These are phyloP conservation scores for Dryobotodes eremita DNA, from an alignment of 2,888 invertebrate species.

Conservation along the genomic window DNA sequence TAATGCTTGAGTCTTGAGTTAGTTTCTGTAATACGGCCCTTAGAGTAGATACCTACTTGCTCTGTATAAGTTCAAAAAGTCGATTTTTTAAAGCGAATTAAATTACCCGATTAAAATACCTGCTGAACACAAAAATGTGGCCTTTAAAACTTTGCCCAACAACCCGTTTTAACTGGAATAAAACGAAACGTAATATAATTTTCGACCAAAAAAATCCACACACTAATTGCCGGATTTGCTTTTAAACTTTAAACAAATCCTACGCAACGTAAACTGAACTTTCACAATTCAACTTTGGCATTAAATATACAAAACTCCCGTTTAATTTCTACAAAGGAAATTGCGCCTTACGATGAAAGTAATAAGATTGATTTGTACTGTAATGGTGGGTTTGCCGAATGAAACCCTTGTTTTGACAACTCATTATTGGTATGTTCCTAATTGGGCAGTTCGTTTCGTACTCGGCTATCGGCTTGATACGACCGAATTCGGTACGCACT, in stretches of 20 bases:
- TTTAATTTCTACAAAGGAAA: conserved; percentile 61
- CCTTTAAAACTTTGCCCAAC: conserved; percentile 47
- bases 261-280: conserved; percentile 84
- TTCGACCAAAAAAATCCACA: conserved; percentile 71
- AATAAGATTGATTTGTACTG: conserved; percentile 67
- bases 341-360: conserved; percentile 66
- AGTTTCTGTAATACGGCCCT: too few relatives aligned
- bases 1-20: too few relatives aligned
- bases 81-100: neutral
- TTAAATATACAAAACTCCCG: conserved; percentile 77
- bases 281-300: conserved; percentile 88
- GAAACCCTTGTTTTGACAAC: conserved; percentile 88
- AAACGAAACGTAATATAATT: conserved; percentile 62
- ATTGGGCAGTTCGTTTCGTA: conserved; percentile 83
- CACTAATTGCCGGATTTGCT: conserved; percentile 86
- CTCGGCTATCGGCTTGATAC: conserved; percentile 72
- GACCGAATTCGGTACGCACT: conserved; percentile 78
- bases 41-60: neutral
- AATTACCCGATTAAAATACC: conserved; percentile 16
- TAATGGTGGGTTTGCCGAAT: conserved; percentile 65
- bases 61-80: neutral
- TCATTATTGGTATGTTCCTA: conserved; percentile 88
- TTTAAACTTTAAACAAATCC: conserved; percentile 86
- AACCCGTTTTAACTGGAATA: conserved; percentile 56
- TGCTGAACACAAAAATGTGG: conserved; percentile 23